Base-by-base conservation (phyloP, 1,140 invertebrate species). In the Orchesella cincta region DNA sequence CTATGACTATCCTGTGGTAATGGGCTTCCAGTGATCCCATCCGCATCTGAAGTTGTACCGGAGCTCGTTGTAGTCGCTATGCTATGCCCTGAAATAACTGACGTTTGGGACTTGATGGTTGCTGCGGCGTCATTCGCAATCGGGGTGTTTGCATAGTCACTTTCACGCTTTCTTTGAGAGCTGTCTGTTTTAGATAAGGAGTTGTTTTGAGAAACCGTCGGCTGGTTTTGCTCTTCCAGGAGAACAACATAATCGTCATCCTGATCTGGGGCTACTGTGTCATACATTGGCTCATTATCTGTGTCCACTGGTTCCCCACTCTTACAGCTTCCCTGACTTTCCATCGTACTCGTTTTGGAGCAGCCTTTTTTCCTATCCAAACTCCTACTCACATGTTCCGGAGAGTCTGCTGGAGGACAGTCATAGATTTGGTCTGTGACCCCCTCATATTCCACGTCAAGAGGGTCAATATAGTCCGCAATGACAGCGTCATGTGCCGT, bases 241-340 rank as follows among this genome's bases (percentile, higher is more conserved):
- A 83, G 75, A 8, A 81, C 28, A 80, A 91, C 91, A 84, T 93
- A 92, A 85, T 94, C 93, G 54, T 90, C 91, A 81, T 92, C 91
- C 79, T 90, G 76, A 76, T 83, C 82, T 35, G 81, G 80, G 1
- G 80, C 80, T 20, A 77, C 76, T 23, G 79, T 80, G 73, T 81
- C 81, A 71, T 82, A 82, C 78, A 82, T 79, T 39, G 81, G 81
- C 36, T 82, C 81, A 74, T 73, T 75, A 16, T 81, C 81, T 33
- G 62, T 67, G 62, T 67, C 62, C 36, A n/a, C 28, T 76, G 29
- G 29, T 8, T 72, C 54, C 2, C 16, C 36, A 18, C 36, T 76
- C 57, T 78, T 70, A 3, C 36, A 20, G 26, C 75, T 79, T 70
- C 14, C 64, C 23, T 28, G 31, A 33, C 73, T 78, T 76, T 81